phyloP scores from a whole-genome alignment of 2,797 vertebrate species.

The Rhabdomys pumilio region DNA sequence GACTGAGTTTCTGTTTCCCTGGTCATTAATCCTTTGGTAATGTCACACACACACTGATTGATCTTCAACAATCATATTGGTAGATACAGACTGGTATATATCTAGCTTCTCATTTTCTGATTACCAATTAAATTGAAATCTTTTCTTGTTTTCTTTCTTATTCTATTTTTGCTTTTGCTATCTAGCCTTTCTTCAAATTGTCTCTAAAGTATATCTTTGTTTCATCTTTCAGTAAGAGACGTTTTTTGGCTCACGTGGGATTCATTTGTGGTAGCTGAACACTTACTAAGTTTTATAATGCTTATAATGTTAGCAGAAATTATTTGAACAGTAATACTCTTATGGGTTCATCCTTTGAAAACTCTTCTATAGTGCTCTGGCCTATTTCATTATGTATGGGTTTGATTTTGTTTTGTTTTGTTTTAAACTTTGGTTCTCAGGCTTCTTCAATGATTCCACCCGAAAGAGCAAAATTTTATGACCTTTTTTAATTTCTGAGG shows the following conservation, averaged over 20 bases:
- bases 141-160: not conserved
- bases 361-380: not conserved
- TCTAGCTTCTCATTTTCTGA: conserved; percentile 50
- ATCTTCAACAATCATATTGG: conserved; percentile 49
- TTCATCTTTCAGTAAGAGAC: conserved; percentile 21
- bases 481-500: conserved; percentile 7
- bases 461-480: not conserved
- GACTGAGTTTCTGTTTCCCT: conserved; percentile 21
- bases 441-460: conserved; percentile 28
- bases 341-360: conserved; percentile 36
- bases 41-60: not conserved
- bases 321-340: conserved; percentile 32
- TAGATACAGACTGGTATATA: not conserved
- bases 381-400: conserved; percentile 32
- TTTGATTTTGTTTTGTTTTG: not conserved
- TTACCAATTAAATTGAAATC: conserved; percentile 25
- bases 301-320: conserved; percentile 48
- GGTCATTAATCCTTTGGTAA: not conserved
- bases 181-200: conserved; percentile 45
- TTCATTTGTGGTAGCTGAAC: conserved; percentile 18
- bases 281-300: conserved; percentile 31
- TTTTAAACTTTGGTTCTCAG: conserved; percentile 21
- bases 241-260: conserved; percentile 11
- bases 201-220: conserved; percentile 18
- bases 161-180: not conserved